Evolutionary conservation across 2,888 invertebrate species (phyloP), one percentile per base, ranked within the genome.

Genomic region (Epirrhoe tristata): DNA sequence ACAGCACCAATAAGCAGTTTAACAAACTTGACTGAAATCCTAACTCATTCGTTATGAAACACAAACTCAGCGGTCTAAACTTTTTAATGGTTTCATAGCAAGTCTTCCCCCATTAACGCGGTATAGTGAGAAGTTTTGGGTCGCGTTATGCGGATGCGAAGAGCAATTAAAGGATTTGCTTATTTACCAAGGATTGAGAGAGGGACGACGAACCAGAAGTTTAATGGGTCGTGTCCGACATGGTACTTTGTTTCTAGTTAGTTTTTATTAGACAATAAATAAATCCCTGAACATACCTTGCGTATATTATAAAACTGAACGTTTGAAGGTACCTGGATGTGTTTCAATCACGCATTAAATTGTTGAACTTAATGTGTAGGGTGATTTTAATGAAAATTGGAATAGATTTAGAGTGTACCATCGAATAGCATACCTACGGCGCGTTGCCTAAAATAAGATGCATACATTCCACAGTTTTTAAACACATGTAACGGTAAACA

Each of bases 41-140:
- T 58, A 56, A 62, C 62, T 62, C 57, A 58, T 68, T 39, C 55
- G 61, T 63, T 57, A 64, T 53, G 54, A 59, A 63, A 66, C 34
- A 55, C 58, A 59, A 55, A 62, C 58, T 61, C 57, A 39, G 58
- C n/a, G 17, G 58, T 60, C 48, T 46, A 67, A 67, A 67, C 59
- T 60, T 67, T 66, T 63, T 63, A 69, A 66, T 63, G 66, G 69
- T 66, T 68, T 62, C n/a, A 57, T 56, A 52, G 31, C 51, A 52
- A 50, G 56, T 10, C 52, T 31, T 66, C 56, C 39, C 50, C 63
- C 52, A 60, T 63, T 63, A 67, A 55, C 63, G 59, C 16, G 5
- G 59, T 7, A 8, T 52, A 63, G 59, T 46, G 46, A 59, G 65
- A 63, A 65, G 55, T 64, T 66, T 59, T 16, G 59, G 58, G 59